Evolutionary conservation across 2,888 invertebrate species (phyloP).

Genomic region (Drosophila nigricruria): DNA sequence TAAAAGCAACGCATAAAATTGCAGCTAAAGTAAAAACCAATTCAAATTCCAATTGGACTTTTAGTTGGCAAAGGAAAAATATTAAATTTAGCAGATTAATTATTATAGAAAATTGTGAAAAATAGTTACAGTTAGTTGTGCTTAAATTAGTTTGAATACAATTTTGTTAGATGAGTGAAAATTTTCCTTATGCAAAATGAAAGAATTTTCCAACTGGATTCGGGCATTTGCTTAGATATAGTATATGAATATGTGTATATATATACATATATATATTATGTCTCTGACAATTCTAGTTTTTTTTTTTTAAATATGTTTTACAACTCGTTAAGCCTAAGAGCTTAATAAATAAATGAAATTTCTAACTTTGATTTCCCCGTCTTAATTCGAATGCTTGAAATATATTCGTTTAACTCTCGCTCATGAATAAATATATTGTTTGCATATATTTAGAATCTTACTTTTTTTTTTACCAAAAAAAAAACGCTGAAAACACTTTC

Average conservation of each 20-base stretch:
- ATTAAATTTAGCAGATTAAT: neutral
- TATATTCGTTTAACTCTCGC: constrained; percentile 3
- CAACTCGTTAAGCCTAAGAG: neutral
- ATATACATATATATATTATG: neutral
- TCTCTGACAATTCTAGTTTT: neutral
- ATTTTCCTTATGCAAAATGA: neutral
- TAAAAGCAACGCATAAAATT: neutral
- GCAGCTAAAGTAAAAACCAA: neutral
- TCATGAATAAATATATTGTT: constrained; percentile 3
- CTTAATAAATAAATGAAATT: neutral
- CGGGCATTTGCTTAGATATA: neutral
- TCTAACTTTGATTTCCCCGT: neutral
- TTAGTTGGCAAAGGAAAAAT: neutral
- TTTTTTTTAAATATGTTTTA: too few relatives aligned
- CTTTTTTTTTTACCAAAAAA: neutral
- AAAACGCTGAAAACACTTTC: neutral
- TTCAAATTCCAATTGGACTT: neutral
- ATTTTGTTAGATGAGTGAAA: neutral
- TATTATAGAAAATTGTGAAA: neutral
- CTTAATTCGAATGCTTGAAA: neutral
- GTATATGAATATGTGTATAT: neutral
- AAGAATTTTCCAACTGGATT: neutral
- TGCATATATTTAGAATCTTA: constrained; percentile 4
- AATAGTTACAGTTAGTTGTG: too few relatives aligned
- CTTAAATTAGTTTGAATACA: neutral